Conservation (phyloP, 2,797 vertebrate species). For the Delichon dasypus region DNA sequence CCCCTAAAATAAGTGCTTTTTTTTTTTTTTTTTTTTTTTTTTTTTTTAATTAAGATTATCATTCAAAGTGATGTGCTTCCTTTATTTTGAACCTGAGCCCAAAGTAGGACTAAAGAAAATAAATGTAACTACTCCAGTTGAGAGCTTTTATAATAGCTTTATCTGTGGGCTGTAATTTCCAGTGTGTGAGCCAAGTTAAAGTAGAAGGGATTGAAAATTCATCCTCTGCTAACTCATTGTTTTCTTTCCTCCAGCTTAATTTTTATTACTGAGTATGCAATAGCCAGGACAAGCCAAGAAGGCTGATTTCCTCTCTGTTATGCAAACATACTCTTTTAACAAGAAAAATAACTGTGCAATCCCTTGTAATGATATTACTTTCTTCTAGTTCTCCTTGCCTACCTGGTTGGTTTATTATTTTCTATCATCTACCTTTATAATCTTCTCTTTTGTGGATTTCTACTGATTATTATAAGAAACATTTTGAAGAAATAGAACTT, state of each 20-base stretch:
- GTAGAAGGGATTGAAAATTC: background rate
- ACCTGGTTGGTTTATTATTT: background rate
- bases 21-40: background rate
- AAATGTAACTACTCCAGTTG: background rate
- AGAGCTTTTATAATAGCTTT: background rate
- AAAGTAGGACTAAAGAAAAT: background rate
- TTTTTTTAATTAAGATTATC: background rate
- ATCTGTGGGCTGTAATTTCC: background rate
- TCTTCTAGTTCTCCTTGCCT: background rate
- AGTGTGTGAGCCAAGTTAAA: background rate
- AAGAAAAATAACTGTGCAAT: background rate
- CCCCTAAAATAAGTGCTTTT: background rate
- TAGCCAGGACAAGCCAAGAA: background rate
- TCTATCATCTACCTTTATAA: background rate
- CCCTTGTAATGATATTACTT: background rate
- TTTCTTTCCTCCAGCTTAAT: background rate
- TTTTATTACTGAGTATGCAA: background rate
- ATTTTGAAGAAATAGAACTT: background rate
- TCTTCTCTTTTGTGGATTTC: background rate
- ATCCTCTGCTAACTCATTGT: background rate
- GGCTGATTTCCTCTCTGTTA: background rate
- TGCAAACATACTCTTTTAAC: background rate
- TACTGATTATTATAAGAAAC: background rate
- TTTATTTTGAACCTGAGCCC: background rate
- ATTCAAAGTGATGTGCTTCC: background rate